Conservation (phyloP, 2,888 invertebrate species). For the Epistrophe eligans region DNA sequence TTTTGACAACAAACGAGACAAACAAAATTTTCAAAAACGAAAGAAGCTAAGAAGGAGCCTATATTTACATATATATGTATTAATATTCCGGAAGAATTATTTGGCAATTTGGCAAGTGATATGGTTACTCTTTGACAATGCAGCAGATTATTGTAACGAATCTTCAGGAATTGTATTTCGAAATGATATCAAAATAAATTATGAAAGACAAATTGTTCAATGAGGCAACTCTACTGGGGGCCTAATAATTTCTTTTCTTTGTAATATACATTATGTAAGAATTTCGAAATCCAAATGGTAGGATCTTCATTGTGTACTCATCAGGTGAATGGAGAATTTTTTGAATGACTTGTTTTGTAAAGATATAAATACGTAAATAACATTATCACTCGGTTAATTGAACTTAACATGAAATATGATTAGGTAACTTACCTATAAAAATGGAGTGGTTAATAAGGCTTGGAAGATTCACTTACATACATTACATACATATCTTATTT, state of each 20-base stretch:
- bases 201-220: not conserved
- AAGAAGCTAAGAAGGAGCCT: conserved; percentile 20
- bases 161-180: not conserved
- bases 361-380: too few species aligned
- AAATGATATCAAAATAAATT: not conserved
- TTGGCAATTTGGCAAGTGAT: conserved; percentile 58
- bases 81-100: conserved; percentile 50
- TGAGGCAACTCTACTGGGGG: not conserved
- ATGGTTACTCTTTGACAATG: conserved; percentile 5
- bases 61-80: too few species aligned
- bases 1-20: conserved; percentile 59
- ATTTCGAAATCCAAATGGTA: not conserved
- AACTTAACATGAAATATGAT: too few species aligned
- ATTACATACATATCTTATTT: too few species aligned
- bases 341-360: too few species aligned
- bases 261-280: not conserved
- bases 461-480: too few species aligned
- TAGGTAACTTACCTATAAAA: too few species aligned
- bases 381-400: too few species aligned
- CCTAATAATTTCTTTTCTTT: not conserved
- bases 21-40: conserved; percentile 30
- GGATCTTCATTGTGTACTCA: too few species aligned
- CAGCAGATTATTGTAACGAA: conserved; percentile 5
- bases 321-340: too few species aligned
- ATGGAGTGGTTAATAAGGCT: too few species aligned